Base-by-base conservation (phyloP, 2,797 vertebrate genomes). In the Mormyrops boulengeri region DNA sequence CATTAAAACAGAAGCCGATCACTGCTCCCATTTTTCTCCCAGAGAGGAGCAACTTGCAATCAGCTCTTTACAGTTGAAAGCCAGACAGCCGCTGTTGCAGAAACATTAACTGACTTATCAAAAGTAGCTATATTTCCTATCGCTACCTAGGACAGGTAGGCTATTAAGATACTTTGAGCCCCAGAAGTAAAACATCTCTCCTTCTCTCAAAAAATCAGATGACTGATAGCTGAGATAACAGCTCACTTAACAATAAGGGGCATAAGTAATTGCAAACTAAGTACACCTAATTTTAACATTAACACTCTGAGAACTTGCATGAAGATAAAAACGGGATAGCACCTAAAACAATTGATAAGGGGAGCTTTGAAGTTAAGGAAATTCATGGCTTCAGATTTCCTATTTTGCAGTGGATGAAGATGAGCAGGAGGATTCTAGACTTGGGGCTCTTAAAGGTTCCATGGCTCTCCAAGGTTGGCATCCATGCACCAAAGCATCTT, bases 81-180 rank as follows among this genome's bases (percentile, higher is more conserved):
- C 38, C 34, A 44, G 73, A 4, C 14, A 30, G 38, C 34, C 11
- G 22, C 22, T 12, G 60, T 55, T 50, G 30, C 12, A 34, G 30
- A 34, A 86, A 87, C 53, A 57, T 57, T 87, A 30, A 41, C 0
- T 1, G 17, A 41, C 53, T 87, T 87, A 87, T 87, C 53, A 87
- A 44, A 57, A 14, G 30, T 53, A 86, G 6, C 85, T 86, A 34
- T 55, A 12, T 53, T 86, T 30, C 14, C 22, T 50, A 17, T 30
- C 34, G 50, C 26, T 55, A 12, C 26, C 50, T 30, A 53, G 47
- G 47, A 41, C 52, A 38, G 34, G 52, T 19, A 34, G 85, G 52
- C 17, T 55, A 87, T 87, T 87, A 87, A 87, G 85, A 87, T 87
- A 55, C 85, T n/a, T 50, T 38, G 17, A 57, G 85, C 41, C 52